Percentiles rank a stretch among this genome's conserved stretches.
Evolutionary conservation across 2,113 vertebrate genomes (phyloP).

Genomic region (Tragelaphus buxtoni): DNA sequence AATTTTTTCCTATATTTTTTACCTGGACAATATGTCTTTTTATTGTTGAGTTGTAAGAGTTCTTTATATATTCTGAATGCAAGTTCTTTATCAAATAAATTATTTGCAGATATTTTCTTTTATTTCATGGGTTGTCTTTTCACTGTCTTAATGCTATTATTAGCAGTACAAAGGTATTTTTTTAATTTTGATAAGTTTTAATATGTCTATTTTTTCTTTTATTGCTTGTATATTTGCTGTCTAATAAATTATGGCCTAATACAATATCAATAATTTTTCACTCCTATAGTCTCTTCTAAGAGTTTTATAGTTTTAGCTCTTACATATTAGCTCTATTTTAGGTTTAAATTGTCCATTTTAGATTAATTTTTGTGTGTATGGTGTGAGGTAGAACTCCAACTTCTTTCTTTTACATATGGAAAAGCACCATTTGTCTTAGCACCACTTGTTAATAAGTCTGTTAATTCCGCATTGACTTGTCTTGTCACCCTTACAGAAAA

Average conservation of each 20-base stretch:
- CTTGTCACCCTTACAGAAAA: background rate
- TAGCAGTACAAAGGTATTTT: background rate
- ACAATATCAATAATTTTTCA: background rate
- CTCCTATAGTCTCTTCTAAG: background rate
- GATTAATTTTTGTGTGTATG: background rate
- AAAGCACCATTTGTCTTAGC: background rate
- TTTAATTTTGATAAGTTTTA: background rate
- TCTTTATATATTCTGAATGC: background rate
- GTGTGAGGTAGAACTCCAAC: background rate
- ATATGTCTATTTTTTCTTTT: background rate
- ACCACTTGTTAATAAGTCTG: background rate
- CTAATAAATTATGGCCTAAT: background rate
- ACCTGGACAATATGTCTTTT: background rate
- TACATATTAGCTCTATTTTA: background rate
- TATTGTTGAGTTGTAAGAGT: background rate
- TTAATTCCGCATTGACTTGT: background rate
- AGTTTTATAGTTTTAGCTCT: background rate
- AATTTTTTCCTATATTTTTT: background rate
- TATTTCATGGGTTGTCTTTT: background rate
- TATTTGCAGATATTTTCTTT: background rate
- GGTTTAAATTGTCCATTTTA: background rate
- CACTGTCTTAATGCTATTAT: background rate
- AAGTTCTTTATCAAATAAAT: background rate
- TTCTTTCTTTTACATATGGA: background rate
- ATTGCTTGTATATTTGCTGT: background rate